phyloP scores from a whole-genome alignment of 2,888 invertebrate genomes.

The Pristionchus exspectatus region DNA sequence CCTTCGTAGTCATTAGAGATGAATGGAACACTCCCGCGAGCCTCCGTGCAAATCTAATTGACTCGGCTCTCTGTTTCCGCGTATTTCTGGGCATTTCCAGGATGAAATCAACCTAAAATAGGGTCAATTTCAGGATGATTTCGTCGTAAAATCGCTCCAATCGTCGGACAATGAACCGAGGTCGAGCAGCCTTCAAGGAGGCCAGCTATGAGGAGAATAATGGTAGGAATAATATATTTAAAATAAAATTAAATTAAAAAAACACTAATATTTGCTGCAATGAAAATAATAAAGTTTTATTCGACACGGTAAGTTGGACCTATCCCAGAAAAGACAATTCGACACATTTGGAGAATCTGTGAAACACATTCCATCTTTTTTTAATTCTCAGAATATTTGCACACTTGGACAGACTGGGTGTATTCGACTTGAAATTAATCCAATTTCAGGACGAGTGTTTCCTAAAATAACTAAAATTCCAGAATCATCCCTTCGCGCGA shows the following conservation, averaged over 20 bases:
- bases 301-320: not conserved
- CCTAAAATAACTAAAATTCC: not conserved
- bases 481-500: slow-evolving; percentile 64
- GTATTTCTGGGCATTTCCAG: not conserved
- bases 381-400: no score
- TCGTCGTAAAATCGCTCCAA: not conserved
- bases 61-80: not conserved
- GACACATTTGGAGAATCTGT: not conserved
- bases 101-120: not conserved
- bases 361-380: not conserved
- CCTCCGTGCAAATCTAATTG: slow-evolving; percentile 12
- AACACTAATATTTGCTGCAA: not conserved
- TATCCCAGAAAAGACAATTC: not conserved
- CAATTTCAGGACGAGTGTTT: not conserved
- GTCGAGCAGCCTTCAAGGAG: slow-evolving; percentile 52
- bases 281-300: not conserved
- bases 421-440: not conserved
- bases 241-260: no score
- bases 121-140: not conserved
- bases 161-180: slow-evolving; percentile 34
- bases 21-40: not conserved
- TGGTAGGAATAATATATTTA: not conserved
- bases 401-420: not conserved
- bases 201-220: slow-evolving; percentile 34
- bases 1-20: not conserved